Conservation (phyloP, 2,113 vertebrate genomes). For the Aptenodytes forsteri region DNA sequence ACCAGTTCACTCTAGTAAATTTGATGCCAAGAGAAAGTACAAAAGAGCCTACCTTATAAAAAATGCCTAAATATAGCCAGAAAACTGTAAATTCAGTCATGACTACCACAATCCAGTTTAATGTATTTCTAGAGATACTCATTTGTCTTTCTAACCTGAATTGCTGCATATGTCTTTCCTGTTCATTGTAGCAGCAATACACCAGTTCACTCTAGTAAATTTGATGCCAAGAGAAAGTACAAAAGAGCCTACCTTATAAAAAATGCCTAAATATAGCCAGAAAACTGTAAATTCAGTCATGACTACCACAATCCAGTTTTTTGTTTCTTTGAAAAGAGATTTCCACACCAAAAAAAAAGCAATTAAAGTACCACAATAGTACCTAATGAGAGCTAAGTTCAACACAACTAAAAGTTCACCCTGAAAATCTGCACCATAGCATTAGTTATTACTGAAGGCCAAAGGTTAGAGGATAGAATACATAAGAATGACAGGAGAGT, state of each 20-base stretch:
- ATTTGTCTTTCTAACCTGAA: not conserved
- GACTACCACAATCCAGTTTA: too few relatives aligned
- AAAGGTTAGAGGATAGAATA: not conserved
- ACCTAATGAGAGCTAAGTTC: not conserved
- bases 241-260: not conserved
- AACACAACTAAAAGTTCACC: not conserved
- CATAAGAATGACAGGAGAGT: not conserved
- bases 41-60: not conserved
- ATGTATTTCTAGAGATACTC: not conserved
- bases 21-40: not conserved
- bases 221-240: not conserved
- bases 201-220: not conserved
- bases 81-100: too few relatives aligned
- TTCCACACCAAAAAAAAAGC: not conserved
- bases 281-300: not conserved
- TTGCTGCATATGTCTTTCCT: not conserved
- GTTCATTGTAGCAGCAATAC: not conserved
- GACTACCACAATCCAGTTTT: not conserved
- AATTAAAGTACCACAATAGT: not conserved
- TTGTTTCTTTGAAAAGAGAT: not conserved
- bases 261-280: not conserved
- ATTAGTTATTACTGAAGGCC: not conserved
- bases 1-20: not conserved
- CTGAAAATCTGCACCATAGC: not conserved
- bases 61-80: not conserved